Base-by-base conservation (phyloP, 1,140 invertebrate genomes). In the Cotesia glomerata region DNA sequence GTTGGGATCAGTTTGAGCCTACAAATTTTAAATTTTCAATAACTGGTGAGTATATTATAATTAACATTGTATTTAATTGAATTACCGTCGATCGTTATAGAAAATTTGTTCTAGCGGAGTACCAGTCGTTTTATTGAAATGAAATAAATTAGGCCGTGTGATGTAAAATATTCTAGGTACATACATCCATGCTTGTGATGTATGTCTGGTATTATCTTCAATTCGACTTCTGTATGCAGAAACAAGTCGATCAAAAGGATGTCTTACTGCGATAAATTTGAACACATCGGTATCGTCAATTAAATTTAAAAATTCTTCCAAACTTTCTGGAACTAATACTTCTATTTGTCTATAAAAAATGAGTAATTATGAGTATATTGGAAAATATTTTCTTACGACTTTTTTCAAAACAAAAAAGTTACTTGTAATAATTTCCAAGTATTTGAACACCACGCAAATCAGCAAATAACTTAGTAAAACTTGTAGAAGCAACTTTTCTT, bases 161-260 rank as follows among this genome's bases (percentile, higher is more conserved):
- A 86, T 35, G 9, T 77, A 71, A 79, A 88, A 84, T 76, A 88
- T 88, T 76, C 81, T 76, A 35, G 79, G 81, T 39, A 71, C 80
- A 71, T 83, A 85, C 16, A 84, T 84, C 85, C 84, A 87, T 2
- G 86, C 79, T 77, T 88, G 85, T 4, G 79, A 80, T 0, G 84
- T 85, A 34, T 84, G 83, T 64, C 80, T 85, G 5, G 79, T 77
- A 69, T 84, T 87, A 64, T 88, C 83, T 72, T 86, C 88, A 70
- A 90, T 81, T 73, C 88, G 81, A 71, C 89, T 87, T 74, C 88
- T 85, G 69, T 87, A 89, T 0, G 88, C 85, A n/a, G 88, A 89
- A 4, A 89, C 82, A 1, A 89, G 72, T 8, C 89, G 80, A 69
- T 88, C 81, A 75, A 89, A 89, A 0, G 89, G 89, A 79, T 89